Base-by-base conservation (phyloP, 2,888 invertebrate genomes). In the Netelia virgata region DNA sequence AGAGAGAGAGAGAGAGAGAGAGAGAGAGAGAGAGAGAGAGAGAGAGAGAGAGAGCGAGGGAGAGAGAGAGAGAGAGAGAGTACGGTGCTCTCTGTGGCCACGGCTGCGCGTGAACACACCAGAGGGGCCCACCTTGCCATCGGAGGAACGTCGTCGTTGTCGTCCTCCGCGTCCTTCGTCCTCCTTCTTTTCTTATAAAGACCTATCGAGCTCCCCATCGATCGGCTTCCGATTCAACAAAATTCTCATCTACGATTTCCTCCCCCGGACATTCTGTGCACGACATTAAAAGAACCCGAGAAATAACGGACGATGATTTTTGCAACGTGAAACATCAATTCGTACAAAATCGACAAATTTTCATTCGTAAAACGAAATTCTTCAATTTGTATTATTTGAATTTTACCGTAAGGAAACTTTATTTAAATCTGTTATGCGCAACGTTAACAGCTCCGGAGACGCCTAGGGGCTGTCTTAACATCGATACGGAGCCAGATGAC, bases 81-180 rank as follows among this genome's bases (percentile, higher is more conserved):
- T 72, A 79, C 79, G 61, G 63, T 72, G 72, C 68, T 57, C 57
- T 16, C 57, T 57, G 87, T 89, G 81, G 89, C 90, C 88, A 90
- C 87, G 88, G 86, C 87, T 88, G 87, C 87, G 83, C 86, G 82
- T 74, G 75, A 89, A 57, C 64, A 72, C 77, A 66, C 61, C 80
- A 18, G 66, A 87, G 86, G 84, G 86, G 83, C 90, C 90, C 89
- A 88, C 90, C 89, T 83, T 85, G 90, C 88, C 81, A 64, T 87
- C 89, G 87, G 86, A 74, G 78, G 82, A 77, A 79, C 85, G 76
- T 86, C 86, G 82, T 72, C 76, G 78, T 66, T 72, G 72, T 79
- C 78, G 75, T 28, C 28, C 16, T 66, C 57, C 76, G 80, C 78
- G 86, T 90, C 87, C 87, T 88, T 88, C 64, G 72, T 79, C 79